Evolutionary conservation across 2,888 invertebrate genomes (phyloP).

Genomic region (Drosophila formosana): DNA sequence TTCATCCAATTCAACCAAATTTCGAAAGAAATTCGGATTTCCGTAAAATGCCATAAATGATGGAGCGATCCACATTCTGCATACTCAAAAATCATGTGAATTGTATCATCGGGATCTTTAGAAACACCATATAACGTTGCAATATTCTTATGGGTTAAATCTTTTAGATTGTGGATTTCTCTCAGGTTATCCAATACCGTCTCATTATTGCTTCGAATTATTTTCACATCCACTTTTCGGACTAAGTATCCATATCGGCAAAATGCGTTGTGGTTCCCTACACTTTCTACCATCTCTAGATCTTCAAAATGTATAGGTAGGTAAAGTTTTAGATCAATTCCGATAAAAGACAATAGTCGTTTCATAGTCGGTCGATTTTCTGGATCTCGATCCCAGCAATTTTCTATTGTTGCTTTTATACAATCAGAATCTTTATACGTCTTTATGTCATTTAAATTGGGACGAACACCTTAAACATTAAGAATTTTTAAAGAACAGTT

Average conservation of each 20-base stretch:
- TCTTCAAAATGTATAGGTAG: not conserved
- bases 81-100: conserved; percentile 17
- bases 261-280: not conserved
- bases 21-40: not conserved
- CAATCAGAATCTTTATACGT: no score
- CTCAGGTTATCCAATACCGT: conserved; percentile 1
- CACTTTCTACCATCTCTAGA: not conserved
- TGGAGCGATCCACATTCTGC: conserved; percentile 18
- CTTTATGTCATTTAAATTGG: not conserved
- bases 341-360: not conserved
- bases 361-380: conserved; percentile 1
- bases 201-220: not conserved
- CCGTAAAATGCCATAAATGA: not conserved
- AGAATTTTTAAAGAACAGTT: no score
- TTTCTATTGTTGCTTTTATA: not conserved
- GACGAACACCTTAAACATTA: no score
- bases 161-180: not conserved
- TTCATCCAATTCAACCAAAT: conserved; percentile 14
- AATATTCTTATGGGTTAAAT: conserved; percentile 9
- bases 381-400: conserved; percentile 2
- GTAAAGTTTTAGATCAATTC: not conserved
- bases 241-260: not conserved
- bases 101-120: not conserved
- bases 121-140: not conserved
- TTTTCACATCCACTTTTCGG: not conserved